Conservation (phyloP, 2,797 vertebrate genomes). For the Enteromius unitaeniatus region DNA sequence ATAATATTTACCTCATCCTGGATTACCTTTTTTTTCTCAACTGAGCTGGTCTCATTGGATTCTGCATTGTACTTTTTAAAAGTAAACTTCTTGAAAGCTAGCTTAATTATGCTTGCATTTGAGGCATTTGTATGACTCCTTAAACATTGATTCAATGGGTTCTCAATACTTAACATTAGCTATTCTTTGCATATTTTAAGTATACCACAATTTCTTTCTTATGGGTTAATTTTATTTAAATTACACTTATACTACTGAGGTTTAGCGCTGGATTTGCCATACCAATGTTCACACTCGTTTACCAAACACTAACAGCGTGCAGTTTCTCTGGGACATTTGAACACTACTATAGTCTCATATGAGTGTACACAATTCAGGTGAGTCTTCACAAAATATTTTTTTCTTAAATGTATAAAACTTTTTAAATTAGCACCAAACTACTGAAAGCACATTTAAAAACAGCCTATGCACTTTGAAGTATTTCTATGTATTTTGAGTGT, state of each 20-base stretch:
- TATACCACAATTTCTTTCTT: neutral
- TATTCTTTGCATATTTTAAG: neutral
- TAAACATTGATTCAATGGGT: neutral
- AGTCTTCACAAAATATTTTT: neutral
- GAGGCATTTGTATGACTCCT: neutral
- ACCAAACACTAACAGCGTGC: too few relatives aligned
- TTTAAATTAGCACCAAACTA: neutral
- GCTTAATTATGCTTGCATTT: neutral
- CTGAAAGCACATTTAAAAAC: neutral
- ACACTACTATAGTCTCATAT: neutral
- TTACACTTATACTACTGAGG: neutral
- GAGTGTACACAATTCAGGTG: neutral
- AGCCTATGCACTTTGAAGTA: neutral
- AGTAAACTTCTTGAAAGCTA: neutral
- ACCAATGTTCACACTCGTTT: too few relatives aligned
- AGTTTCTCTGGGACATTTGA: neutral
- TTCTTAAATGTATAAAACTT: neutral
- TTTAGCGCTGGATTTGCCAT: neutral
- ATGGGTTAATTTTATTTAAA: neutral
- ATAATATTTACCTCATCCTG: neutral
- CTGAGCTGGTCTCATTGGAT: neutral
- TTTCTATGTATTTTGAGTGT: neutral
- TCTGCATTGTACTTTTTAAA: neutral
- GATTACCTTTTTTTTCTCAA: neutral
- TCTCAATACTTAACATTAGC: neutral